Conservation (phyloP, 1,140 invertebrate species). For the Diachasma alloeum region DNA sequence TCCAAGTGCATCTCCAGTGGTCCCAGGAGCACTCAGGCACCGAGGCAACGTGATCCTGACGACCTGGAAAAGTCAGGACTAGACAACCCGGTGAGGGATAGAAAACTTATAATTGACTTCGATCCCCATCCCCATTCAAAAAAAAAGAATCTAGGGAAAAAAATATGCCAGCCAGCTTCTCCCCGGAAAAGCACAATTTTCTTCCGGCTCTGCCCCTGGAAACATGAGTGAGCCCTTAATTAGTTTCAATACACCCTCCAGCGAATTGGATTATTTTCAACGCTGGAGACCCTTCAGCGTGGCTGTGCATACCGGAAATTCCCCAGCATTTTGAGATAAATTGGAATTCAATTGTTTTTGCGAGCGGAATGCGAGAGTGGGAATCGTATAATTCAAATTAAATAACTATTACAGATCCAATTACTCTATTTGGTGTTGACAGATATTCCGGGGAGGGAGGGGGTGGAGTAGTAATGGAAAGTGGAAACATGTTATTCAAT, state of each 20-base stretch:
- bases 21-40: constrained; percentile 1
- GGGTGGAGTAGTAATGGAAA: no score
- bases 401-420: background rate
- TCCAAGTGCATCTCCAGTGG: constrained; percentile 17
- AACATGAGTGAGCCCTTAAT: background rate
- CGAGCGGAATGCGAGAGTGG: background rate
- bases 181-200: background rate
- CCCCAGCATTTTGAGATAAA: background rate
- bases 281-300: background rate
- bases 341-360: background rate
- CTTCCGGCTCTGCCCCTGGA: background rate
- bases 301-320: background rate
- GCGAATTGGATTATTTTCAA: background rate
- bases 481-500: no score
- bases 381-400: background rate
- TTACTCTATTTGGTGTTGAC: background rate
- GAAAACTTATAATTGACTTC: background rate
- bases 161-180: background rate
- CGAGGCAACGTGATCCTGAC: background rate
- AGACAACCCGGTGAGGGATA: background rate
- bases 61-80: background rate
- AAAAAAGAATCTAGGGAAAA: background rate
- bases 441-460: no score
- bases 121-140: background rate
- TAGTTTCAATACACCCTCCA: constrained; percentile 2